These are phyloP conservation scores for Lycopodina hypogea DNA, from an alignment of 37 sponge, comb jelly and placozoan species.

Conservation along the genomic window DNA sequence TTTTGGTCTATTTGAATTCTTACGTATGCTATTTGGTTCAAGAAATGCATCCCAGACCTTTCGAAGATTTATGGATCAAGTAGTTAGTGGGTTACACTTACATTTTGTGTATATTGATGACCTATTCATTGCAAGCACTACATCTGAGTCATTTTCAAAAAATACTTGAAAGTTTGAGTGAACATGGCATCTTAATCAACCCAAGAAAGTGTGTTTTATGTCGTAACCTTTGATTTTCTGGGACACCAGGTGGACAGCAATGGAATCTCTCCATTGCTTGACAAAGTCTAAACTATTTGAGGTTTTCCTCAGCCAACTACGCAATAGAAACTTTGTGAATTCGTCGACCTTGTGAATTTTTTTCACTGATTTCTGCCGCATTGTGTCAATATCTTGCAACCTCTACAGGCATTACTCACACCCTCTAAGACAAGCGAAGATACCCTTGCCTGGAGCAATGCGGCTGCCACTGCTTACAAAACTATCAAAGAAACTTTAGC, in stretches of 20 bases:
- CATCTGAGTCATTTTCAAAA: conserved; percentile 25
- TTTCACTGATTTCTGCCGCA: conserved; percentile 54
- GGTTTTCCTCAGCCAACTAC: conserved; percentile 51
- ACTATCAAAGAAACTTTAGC: conserved; percentile 50
- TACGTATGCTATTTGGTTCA: conserved; percentile 50
- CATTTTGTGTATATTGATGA: conserved; percentile 42
- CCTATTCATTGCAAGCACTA: conserved; percentile 43
- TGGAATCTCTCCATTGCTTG: conserved; percentile 39
- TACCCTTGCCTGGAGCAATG: conserved; percentile 17
- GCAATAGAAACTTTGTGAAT: conserved; percentile 38
- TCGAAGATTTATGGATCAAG: conserved; percentile 68
- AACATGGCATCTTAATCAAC: conserved; percentile 45
- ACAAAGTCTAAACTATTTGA: conserved; percentile 45
- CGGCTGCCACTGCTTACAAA: conserved; percentile 28
- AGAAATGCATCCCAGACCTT: conserved; percentile 36
- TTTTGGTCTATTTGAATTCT: conserved; percentile 11
- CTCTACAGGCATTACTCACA: conserved; percentile 24
- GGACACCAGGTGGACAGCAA: conserved; percentile 34
- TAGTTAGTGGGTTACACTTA: conserved; percentile 46
- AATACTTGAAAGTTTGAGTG: conserved; percentile 27
- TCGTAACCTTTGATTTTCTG: conserved; percentile 34
- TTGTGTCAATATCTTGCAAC: conserved; percentile 44
- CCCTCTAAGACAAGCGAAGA: neutral
- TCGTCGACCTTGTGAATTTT: conserved; percentile 62
- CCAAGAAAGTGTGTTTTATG: conserved; percentile 39